Evolutionary conservation across 2,888 invertebrate species (phyloP), one percentile per base, ranked within the genome.

Genomic region (Acleris emargana): DNA sequence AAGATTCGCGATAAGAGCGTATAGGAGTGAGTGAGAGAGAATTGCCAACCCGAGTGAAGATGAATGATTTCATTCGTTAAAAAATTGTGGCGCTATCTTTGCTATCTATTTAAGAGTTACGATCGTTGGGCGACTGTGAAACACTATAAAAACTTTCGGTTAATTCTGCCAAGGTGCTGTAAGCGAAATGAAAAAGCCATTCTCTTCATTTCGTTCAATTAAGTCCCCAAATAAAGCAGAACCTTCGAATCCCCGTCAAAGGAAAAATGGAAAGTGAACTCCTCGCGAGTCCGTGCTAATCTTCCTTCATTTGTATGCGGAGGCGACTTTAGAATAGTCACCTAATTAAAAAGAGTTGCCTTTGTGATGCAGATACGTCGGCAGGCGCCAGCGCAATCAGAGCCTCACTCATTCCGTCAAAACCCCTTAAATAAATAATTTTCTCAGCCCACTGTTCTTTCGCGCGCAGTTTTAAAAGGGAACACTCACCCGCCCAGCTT

Each of bases 271-370:
- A 76, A 79, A 76, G 77, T 73, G 74, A 66, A 68, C 63, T 63
- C 51, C 71, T 74, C 72, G 73, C 72, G 73, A 75, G 80, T 78
- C 79, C 72, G 78, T 67, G 78, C 77, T 80, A 84, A 85, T 84
- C 82, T 83, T 74, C 76, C 69, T 82, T 86, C 84, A 86, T 87
- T 87, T 84, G 81, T 85, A 87, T 87, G 86, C 86, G 76, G 78
- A 76, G 74, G 74, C 70, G 77, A 80, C 81, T 77, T 77, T 74
- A 75, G 77, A 86, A 86, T 85, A 84, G 86, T 83, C 84, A 78
- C 80, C 82, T 87, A 86, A 88, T 88, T 88, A 87, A 88, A 87
- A 88, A 86, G 84, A 87, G 81, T 82, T 72, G 73, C 81, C 87
- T 88, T 88, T 88, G 86, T 86, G 71, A 88, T 88, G 87, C 84